phyloP scores from a whole-genome alignment of 2,888 invertebrate species.

The Platypus cylindrus region DNA sequence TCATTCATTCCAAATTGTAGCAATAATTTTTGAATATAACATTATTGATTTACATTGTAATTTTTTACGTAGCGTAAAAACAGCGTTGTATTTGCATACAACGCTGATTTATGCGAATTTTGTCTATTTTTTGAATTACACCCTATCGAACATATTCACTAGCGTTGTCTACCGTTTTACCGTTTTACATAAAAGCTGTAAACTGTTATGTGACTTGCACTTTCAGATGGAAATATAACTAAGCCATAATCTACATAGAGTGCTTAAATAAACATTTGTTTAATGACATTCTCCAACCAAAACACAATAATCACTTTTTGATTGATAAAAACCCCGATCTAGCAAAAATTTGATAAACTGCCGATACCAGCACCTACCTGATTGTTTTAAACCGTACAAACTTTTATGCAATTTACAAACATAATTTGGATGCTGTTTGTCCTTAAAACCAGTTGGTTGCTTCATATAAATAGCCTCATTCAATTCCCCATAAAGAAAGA shows the following conservation, averaged over 20 bases:
- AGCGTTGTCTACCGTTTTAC: background rate
- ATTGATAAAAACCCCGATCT: too few species aligned
- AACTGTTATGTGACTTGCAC: background rate
- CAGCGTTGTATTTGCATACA: too few species aligned
- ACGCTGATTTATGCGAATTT: constrained; percentile 1
- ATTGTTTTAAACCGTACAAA: constrained; percentile 10
- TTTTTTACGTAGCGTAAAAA: too few species aligned
- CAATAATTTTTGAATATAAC: constrained; percentile 2
- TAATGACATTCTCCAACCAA: background rate
- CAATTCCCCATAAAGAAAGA: constrained; percentile 10
- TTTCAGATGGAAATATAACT: constrained; percentile 1
- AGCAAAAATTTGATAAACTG: constrained; percentile 7
- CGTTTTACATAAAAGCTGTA: constrained; percentile 1
- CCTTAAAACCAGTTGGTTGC: constrained; percentile 7
- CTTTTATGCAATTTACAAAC: constrained; percentile 11
- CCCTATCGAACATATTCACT: background rate
- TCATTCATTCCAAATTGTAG: constrained; percentile 3
- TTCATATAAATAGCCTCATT: constrained; percentile 11
- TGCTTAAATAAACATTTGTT: background rate
- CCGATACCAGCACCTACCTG: constrained; percentile 6
- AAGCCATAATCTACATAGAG: constrained; percentile 6
- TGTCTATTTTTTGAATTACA: background rate
- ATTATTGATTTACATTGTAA: too few species aligned
- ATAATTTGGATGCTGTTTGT: constrained; percentile 4
- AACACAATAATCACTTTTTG: constrained; percentile 1